Evolutionary conservation across 1,140 invertebrate genomes (phyloP), one percentile per base, ranked within the genome.

Genomic region (Drosophila suzukii): DNA sequence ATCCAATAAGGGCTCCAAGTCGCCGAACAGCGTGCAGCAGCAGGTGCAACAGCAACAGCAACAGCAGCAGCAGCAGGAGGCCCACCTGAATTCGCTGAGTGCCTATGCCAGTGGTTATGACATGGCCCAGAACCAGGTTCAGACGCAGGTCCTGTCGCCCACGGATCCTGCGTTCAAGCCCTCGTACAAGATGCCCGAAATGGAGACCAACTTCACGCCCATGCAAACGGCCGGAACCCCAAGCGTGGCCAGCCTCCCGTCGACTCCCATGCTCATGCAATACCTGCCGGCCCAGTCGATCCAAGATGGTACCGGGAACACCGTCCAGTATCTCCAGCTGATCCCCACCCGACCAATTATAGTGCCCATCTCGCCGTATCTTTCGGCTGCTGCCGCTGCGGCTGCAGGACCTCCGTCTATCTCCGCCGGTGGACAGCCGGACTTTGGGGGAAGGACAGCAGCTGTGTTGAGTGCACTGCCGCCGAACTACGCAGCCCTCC

Each of bases 251-350:
- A 66, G 54, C 6, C 34, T 86, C 17, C 86, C 82, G 12, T 78
- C 95, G 94, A 54, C 94, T 59, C 57, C 93, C 75, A 83, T 95
- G 92, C 74, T 97, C 96, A 91, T 96, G 93, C 91, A 92, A 53
- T 92, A 92, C 57, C 59, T 92, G 7, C 84, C 90, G 5, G 80
- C 91, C 3, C 86, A 90, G 17, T 43, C 73, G 4, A 51, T 92
- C 0, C 78, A 86, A 11, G 83, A 91, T 47, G 82, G 81, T 41
- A 74, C 74, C 0, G 89, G 84, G 4, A 67, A 53, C 7, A 66
- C 74, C 0, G 79, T 92, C 3, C 91, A 92, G 51, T 92, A 92
- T 50, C 54, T 92, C 6, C 91, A 92, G 53, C 53, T 92, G 11
- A 92, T 92, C 38, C 91, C 91, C 34, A 92, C 91, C 0, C 79